Base-by-base conservation (phyloP, 2,113 vertebrate genomes). In the Motacilla tschutschensis region DNA sequence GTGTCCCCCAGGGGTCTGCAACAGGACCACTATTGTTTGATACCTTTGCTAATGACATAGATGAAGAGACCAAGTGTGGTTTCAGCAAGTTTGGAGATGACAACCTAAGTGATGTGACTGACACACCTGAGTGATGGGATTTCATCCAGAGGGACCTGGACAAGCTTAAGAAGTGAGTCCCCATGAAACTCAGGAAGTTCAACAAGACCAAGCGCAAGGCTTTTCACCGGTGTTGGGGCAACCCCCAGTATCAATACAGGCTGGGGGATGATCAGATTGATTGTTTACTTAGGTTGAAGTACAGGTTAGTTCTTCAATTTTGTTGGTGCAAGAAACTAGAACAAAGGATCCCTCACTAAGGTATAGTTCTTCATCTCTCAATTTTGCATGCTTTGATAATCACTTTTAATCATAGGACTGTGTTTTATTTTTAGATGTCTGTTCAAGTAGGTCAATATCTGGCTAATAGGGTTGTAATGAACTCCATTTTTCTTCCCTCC, bases 221-320 rank as follows among this genome's bases (percentile, higher is more conserved):
- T 46, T 53, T 38, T 46, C 28, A 62, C 18, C 12, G 12, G 40
- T 4, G 4, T 3, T 53, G 33, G 17, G 47, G 18, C 33, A 38
- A 54, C 8, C 28, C 9, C 6, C 14, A 3, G 7, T 21, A 54
- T 38, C 57, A 40, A 40, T 24, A 38, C 15, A 47, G 29, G 14
- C 18, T 53, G 22, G 18, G 18, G 33, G 5, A 54, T 53, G 28
- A 18, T 63, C 24, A 81, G 28, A 54, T 15, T 38, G 14, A 12
- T n/a, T 70, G n/a, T n/a, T 62, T 51, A 21, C 38, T 69, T 53
- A 29, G 10, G 4, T 44, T 26, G 13, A 85, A 83, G 29, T 86
- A 70, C 73, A 83, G 43, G 26, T 44, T 88, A 86, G 78, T 91
- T 94, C 74, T 92, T 90, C 65, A 55, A 0, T 43, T 88, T 38